Evolutionary conservation across 2,113 vertebrate genomes (phyloP).

Genomic region (Gallinago jamesoni): DNA sequence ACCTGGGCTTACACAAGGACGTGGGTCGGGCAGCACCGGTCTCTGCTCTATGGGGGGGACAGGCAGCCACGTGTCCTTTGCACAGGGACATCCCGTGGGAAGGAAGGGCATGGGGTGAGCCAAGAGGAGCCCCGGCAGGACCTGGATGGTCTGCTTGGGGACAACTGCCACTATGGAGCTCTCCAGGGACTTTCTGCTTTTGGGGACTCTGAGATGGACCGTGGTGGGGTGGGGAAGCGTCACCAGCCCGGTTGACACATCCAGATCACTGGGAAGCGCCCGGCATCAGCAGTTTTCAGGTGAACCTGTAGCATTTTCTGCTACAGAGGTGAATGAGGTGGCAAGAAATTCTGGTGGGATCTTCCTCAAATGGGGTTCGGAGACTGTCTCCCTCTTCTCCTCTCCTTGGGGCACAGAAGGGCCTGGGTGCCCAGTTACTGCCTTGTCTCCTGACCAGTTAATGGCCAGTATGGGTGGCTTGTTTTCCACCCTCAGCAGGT

Average conservation of each 20-base stretch:
- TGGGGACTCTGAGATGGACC: not conserved
- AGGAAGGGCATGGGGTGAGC: not conserved
- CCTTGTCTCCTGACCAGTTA: not conserved
- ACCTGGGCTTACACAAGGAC: not conserved
- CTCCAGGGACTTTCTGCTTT: not conserved
- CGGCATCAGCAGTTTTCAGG: not conserved
- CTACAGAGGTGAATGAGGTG: not conserved
- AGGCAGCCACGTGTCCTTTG: not conserved
- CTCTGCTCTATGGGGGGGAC: not conserved
- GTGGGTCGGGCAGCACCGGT: not conserved
- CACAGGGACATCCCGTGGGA: not conserved
- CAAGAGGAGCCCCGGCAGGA: not conserved
- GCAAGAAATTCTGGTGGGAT: not conserved
- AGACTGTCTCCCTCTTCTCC: not conserved
- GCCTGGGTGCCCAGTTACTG: not conserved
- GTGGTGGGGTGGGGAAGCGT: not conserved
- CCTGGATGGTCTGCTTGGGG: not conserved
- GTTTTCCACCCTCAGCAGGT: not conserved
- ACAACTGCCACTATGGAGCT: rapidly evolving
- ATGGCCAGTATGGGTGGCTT: not conserved
- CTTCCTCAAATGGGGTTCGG: not conserved
- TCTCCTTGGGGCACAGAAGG: rapidly evolving
- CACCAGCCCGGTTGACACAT: not conserved
- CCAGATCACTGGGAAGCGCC: not conserved
- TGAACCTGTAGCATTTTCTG: not conserved